Evolutionary conservation across 2,888 invertebrate genomes (phyloP).

Genomic region (Macrosiphum euphorbiae): DNA sequence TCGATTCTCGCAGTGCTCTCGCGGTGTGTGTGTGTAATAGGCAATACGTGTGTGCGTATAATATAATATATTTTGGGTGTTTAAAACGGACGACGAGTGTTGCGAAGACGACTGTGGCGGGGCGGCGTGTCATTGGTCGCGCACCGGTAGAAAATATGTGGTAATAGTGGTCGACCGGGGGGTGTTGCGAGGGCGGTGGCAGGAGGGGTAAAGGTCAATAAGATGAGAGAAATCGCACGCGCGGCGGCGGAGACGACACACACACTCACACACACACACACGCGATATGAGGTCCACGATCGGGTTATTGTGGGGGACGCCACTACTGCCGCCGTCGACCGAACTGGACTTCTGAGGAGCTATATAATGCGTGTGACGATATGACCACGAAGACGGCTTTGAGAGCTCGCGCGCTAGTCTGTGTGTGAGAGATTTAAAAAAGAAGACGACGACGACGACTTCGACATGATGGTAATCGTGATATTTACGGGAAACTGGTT

Average conservation of each 20-base stretch:
- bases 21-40: not conserved
- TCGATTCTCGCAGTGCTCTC: conserved; percentile 16
- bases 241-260: not conserved
- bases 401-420: not conserved
- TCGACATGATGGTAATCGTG: conserved; percentile 51
- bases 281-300: not conserved
- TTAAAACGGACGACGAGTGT: not conserved
- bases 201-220: conserved; percentile 46
- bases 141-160: not conserved
- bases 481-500: conserved; percentile 62
- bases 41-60: not conserved
- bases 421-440: conserved; percentile 7
- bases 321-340: not conserved
- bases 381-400: conserved; percentile 22
- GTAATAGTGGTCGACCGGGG: not conserved
- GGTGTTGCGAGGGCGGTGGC: conserved; percentile 29
- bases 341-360: conserved; percentile 26
- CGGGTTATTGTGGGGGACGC: conserved; percentile 34
- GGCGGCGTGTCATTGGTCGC: conserved; percentile 17
- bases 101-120: not conserved
- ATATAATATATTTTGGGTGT: not conserved
- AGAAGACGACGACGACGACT: conserved; percentile 43
- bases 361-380: conserved; percentile 23
- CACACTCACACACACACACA: not conserved
- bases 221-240: conserved; percentile 53